A percentile compares a stretch with the other conserved stretches of the same genome.
Conservation (phyloP, 2,797 vertebrate genomes). For the Hydrocynus forskahlii region DNA sequence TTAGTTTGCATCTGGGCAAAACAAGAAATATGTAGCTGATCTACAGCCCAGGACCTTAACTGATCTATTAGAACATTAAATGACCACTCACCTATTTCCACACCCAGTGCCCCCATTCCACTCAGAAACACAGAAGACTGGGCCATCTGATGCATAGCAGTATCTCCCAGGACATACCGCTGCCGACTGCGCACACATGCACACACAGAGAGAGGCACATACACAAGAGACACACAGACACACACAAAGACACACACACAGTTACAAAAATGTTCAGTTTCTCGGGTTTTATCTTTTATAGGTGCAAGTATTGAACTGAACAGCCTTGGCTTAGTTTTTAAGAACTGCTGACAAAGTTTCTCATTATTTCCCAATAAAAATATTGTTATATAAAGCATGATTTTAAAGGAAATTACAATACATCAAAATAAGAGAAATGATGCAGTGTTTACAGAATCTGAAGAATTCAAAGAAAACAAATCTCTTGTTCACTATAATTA, state of each 20-base stretch:
- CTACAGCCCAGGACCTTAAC: not conserved
- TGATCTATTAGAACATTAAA: not conserved
- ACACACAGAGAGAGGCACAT: not conserved
- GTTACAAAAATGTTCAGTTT: too few relatives aligned
- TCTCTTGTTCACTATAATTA: too few relatives aligned
- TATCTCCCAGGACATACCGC: conserved; percentile 97
- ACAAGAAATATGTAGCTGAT: not conserved
- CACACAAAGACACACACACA: not conserved
- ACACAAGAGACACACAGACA: not conserved
- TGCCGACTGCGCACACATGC: conserved; percentile 84
- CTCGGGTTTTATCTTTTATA: too few relatives aligned
- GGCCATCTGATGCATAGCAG: conserved; percentile 98
- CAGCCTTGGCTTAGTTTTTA: too few relatives aligned
- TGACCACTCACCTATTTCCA: conserved; percentile 89
- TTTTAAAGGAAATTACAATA: too few relatives aligned
- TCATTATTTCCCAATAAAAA: too few relatives aligned
- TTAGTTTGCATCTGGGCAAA: not conserved
- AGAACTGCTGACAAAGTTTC: too few relatives aligned
- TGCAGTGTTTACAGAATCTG: too few relatives aligned
- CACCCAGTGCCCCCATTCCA: conserved; percentile 91
- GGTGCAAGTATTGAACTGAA: too few relatives aligned
- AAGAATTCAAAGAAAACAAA: too few relatives aligned
- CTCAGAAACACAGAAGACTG: conserved; percentile 93
- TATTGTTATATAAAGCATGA: too few relatives aligned
- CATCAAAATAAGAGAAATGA: too few relatives aligned